Percentiles rank a stretch among this genome's conserved stretches.
Evolutionary conservation across 2,797 vertebrate genomes (phyloP).

Genomic region (Stomatorhinus walkeri): DNA sequence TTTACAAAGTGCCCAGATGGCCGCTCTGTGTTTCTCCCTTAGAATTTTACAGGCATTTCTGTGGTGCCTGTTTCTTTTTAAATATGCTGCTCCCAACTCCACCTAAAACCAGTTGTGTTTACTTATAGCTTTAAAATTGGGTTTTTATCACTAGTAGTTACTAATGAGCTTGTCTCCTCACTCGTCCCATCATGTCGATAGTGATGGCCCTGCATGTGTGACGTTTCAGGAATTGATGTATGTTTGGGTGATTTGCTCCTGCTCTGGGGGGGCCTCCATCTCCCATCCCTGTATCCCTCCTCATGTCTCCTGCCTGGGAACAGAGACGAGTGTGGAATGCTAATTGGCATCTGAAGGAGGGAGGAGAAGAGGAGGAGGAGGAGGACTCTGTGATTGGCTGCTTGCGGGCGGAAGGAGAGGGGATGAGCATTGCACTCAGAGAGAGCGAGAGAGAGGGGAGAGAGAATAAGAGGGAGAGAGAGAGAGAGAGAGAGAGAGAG

Average conservation of each 20-base stretch:
- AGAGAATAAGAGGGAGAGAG: slow-evolving; percentile 1
- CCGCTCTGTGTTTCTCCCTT: background rate
- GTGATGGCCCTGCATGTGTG: background rate
- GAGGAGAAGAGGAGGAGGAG: slow-evolving; percentile 28
- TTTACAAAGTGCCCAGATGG: background rate
- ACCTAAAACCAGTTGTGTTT: background rate
- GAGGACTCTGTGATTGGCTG: slow-evolving; percentile 45
- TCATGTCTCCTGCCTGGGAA: slow-evolving; percentile 20
- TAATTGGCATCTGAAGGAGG: slow-evolving; percentile 50
- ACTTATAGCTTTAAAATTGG: background rate
- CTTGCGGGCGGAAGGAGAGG: slow-evolving; percentile 23
- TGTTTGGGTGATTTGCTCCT: background rate
- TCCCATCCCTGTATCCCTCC: slow-evolving; percentile 4
- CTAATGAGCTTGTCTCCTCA: background rate
- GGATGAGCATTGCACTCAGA: background rate
- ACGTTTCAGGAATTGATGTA: background rate
- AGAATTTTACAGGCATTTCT: background rate
- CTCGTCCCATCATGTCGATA: background rate
- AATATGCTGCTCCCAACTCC: background rate
- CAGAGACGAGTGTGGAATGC: slow-evolving; percentile 13
- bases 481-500: slow-evolving; percentile 14
- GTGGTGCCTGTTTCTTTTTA: background rate
- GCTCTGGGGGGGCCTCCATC: background rate
- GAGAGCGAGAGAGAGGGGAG: background rate
- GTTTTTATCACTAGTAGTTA: background rate